Evolutionary conservation across 2,797 vertebrate species (phyloP), one percentile per base, ranked within the genome.

Genomic region (Alosa sapidissima): DNA sequence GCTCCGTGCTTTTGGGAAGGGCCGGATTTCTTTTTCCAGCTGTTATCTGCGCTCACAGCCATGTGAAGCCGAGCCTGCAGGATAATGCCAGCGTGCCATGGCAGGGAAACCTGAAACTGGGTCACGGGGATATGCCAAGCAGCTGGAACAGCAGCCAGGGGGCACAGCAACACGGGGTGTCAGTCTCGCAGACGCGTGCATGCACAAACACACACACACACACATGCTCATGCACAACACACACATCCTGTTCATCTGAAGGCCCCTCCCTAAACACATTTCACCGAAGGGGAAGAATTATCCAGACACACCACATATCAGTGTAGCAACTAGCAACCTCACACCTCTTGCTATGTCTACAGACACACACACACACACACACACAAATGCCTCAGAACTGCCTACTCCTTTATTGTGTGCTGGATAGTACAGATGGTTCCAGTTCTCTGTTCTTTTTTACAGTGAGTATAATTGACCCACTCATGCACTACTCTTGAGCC

Each of bases 101-200:
- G 48, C 82, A 84, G 81, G 54, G 81, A 82, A 81, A 88, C 75
- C 87, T 84, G 85, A 89, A 88, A 90, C 84, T 86, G 86, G 88
- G 87, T 89, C 87, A 88, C 83, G 81, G 84, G 65, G 82, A 84
- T 78, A 48, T 75, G 82, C 83, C 81, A 85, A 65, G 85, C 88
- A 89, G 89, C 88, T 88, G 87, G 87, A 89, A 84, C 82, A 75
- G 49, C 85, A 78, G 81, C 82, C 84, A 81, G 84, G 62, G 84
- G 88, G 48, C 75, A 86, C 78, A 54, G 21, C 47, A 54, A 68
- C 62, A 36, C 28, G 33, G 68, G 14, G 68, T 75, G 68, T 75
- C 68, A 75, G 33, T 75, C 68, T 45, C 68, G 24, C 68, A 75
- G 24, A 68, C 24, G 21, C 62, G 33, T 21, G 21, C 24, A 68